Conservation (phyloP, 2,888 invertebrate genomes). For the Oligia latruncula region DNA sequence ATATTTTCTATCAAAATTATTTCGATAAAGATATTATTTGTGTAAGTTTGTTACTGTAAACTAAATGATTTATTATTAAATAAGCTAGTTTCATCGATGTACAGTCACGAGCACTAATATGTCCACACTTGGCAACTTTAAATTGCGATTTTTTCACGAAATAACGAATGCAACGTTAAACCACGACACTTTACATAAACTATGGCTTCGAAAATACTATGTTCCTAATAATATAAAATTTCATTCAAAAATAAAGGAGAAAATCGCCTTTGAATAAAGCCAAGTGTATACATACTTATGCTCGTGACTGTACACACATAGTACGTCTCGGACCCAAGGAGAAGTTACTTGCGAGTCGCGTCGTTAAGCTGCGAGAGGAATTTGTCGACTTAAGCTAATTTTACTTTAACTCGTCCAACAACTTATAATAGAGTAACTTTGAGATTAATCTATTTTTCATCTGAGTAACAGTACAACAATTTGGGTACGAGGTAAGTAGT, state of each 20-base stretch:
- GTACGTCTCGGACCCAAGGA: slow-evolving; percentile 38
- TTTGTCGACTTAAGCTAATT: slow-evolving; percentile 76
- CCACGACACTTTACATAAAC: too few relatives aligned
- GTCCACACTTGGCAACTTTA: too few relatives aligned
- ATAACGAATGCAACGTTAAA: too few relatives aligned
- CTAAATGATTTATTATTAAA: background rate
- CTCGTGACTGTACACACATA: slow-evolving; percentile 14
- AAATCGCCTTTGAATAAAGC: too few relatives aligned
- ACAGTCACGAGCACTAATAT: too few relatives aligned
- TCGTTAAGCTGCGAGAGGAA: slow-evolving; percentile 82
- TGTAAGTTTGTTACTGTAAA: background rate
- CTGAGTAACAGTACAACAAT: slow-evolving; percentile 60
- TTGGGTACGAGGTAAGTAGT: slow-evolving; percentile 59
- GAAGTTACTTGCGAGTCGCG: slow-evolving; percentile 77
- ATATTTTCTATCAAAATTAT: background rate
- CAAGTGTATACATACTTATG: too few relatives aligned
- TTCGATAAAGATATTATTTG: background rate
- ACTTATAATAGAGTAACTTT: slow-evolving; percentile 87
- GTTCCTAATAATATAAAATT: too few relatives aligned
- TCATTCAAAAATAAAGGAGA: too few relatives aligned
- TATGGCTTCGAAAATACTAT: too few relatives aligned
- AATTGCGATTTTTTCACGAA: too few relatives aligned
- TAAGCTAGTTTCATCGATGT: slow-evolving; percentile 6
- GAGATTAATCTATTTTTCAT: slow-evolving; percentile 79
- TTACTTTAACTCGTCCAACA: slow-evolving; percentile 82